phyloP scores from a whole-genome alignment of 2,888 invertebrate genomes.

The Drosophila multiciliata region DNA sequence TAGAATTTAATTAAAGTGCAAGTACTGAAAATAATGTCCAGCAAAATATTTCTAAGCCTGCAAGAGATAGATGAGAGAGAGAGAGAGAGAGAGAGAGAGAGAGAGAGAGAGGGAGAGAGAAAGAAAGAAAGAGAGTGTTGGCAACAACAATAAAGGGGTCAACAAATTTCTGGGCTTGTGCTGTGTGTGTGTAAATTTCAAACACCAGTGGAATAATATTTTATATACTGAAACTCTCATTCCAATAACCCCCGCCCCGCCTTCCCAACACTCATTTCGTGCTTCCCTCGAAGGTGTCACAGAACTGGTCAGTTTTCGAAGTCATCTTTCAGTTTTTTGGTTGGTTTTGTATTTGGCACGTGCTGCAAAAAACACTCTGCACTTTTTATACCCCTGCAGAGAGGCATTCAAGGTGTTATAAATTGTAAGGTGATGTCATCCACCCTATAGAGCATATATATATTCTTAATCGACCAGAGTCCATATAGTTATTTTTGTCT shows the following conservation, averaged over 20 bases:
- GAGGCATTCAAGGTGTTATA: no score
- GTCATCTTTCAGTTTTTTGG: constrained; percentile 4
- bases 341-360: constrained; percentile 54
- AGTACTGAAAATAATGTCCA: constrained; percentile 59
- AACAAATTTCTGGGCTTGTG: constrained; percentile 2
- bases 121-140: background rate
- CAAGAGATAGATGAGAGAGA: background rate
- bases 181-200: constrained; percentile 26
- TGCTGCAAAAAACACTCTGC: constrained; percentile 38
- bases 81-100: background rate
- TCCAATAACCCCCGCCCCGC: background rate
- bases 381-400: constrained; percentile 1
- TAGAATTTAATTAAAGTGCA: constrained; percentile 73
- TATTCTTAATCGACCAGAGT: background rate
- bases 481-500: background rate
- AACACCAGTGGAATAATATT: constrained; percentile 44
- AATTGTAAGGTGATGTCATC: background rate
- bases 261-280: background rate
- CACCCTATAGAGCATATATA: background rate
- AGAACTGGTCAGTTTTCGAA: constrained; percentile 39
- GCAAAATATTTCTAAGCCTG: constrained; percentile 24
- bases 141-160: constrained; percentile 22
- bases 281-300: constrained; percentile 27
- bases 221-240: constrained; percentile 31
- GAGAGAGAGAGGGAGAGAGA: background rate